A percentile compares a stretch with the other conserved stretches of the same genome.
These are phyloP conservation scores for Microtus californicus DNA, from an alignment of 2,797 vertebrate species.

Conservation along the genomic window DNA sequence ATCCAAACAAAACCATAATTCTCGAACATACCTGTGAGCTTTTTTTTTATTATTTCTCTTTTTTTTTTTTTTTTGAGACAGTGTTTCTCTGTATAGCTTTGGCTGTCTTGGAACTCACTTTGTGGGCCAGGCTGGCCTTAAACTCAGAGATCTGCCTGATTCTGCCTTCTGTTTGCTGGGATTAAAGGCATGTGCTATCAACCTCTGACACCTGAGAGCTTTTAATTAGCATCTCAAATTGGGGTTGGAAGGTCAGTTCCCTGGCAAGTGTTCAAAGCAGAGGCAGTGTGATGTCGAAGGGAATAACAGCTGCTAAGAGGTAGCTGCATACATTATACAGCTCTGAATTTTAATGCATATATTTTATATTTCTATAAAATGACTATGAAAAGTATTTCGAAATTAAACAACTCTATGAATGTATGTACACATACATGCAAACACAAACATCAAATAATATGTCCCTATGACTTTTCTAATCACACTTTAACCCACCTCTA, in stretches of 20 bases:
- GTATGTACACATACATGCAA: neutral
- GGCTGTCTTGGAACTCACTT: no score
- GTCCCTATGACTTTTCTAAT: neutral
- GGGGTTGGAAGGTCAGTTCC: neutral
- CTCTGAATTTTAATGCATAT: neutral
- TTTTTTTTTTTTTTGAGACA: neutral
- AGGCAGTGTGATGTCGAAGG: neutral
- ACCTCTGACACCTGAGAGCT: neutral
- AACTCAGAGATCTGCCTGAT: no score
- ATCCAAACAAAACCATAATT: neutral
- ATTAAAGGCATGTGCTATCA: no score
- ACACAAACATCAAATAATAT: neutral
- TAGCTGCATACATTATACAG: neutral
- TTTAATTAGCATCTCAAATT: neutral
- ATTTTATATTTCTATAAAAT: neutral
- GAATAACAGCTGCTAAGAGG: neutral
- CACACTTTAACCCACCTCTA: neutral
- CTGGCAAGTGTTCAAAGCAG: neutral
- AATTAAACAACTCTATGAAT: neutral
- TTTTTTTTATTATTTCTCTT: neutral
- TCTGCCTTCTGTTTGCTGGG: no score
- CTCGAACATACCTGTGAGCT: neutral
- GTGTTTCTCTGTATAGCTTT: no score
- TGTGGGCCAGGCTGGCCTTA: no score
- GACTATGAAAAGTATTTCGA: neutral